phyloP scores from a whole-genome alignment of 1,140 invertebrate species.

The Drosophila funebris region DNA sequence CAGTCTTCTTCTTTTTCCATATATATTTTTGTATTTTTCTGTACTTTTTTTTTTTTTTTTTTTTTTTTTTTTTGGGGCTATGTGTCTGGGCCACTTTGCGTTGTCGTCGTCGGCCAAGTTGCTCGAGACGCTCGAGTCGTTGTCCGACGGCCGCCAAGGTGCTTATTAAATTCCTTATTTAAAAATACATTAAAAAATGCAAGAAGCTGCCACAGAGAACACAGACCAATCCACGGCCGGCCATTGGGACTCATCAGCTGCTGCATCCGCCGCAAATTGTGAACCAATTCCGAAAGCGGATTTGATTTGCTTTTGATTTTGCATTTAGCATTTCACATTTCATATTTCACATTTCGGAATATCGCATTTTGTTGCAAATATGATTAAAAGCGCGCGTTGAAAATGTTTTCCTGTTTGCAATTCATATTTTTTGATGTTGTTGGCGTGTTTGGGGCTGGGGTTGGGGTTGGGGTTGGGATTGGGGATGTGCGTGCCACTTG shows the following conservation, averaged over 20 bases:
- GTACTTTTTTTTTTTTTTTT: conserved; percentile 15
- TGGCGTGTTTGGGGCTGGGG: background rate
- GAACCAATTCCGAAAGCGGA: conserved; percentile 42
- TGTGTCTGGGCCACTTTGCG: conserved; percentile 80
- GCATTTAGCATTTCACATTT: conserved; percentile 35
- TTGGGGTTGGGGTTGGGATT: background rate
- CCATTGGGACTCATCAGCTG: conserved; percentile 16
- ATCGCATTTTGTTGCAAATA: conserved; percentile 42
- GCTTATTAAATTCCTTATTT: conserved; percentile 83
- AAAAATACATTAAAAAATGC: conserved; percentile 83
- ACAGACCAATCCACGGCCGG: conserved; percentile 46
- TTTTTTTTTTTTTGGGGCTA: conserved; percentile 42
- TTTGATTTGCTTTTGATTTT: conserved; percentile 73
- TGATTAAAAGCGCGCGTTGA: conserved; percentile 78
- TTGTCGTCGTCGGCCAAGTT: conserved; percentile 63
- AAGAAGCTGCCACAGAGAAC: conserved; percentile 69
- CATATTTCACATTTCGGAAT: too few species aligned
- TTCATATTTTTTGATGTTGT: conserved; percentile 26
- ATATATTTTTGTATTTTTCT: conserved; percentile 3
- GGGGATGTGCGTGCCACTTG: conserved; percentile 49
- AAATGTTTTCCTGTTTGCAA: conserved; percentile 68
- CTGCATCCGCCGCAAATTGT: conserved; percentile 39
- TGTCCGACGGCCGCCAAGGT: conserved; percentile 75
- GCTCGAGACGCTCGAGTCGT: conserved; percentile 33
- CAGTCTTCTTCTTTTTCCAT: conserved; percentile 45